Evolutionary conservation across 2,113 vertebrate species (phyloP).

Genomic region (Brachypodius melanocephalos): DNA sequence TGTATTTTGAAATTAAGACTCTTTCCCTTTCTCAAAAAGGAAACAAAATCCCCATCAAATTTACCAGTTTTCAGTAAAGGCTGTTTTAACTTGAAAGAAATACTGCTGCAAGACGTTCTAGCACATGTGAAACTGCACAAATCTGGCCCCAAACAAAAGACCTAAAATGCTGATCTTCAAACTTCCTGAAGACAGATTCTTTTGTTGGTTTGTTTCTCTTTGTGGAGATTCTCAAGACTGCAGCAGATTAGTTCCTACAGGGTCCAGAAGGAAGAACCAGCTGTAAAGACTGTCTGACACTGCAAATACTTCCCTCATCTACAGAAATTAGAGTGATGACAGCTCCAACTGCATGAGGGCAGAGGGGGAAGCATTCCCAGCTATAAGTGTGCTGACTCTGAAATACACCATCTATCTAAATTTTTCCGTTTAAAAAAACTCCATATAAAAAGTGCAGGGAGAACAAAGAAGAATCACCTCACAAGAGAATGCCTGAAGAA

Average conservation of each 20-base stretch:
- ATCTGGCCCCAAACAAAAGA: neutral
- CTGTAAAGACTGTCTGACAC: neutral
- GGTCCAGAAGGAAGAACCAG: neutral
- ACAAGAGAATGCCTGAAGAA: neutral
- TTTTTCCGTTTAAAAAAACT: neutral
- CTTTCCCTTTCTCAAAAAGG: too few species aligned
- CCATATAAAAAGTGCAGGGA: neutral
- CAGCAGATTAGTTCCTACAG: neutral
- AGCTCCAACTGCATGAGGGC: neutral
- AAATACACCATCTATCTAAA: neutral
- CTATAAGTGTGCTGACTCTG: neutral
- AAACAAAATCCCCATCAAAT: too few species aligned
- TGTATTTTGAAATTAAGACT: neutral
- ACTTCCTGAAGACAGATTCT: neutral
- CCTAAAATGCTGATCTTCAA: neutral
- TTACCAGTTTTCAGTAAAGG: neutral
- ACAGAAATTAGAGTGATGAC: neutral
- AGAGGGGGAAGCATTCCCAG: neutral
- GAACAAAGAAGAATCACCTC: neutral
- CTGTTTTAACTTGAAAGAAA: neutral
- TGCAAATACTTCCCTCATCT: neutral
- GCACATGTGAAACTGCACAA: accelerated
- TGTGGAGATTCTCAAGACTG: neutral
- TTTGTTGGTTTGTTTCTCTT: neutral
- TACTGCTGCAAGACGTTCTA: neutral